A percentile compares a stretch with the other conserved stretches of the same genome.
phyloP scores from a whole-genome alignment of 35 echinoderm and acorn worm genomes.

The Heliocidaris tuberculata region DNA sequence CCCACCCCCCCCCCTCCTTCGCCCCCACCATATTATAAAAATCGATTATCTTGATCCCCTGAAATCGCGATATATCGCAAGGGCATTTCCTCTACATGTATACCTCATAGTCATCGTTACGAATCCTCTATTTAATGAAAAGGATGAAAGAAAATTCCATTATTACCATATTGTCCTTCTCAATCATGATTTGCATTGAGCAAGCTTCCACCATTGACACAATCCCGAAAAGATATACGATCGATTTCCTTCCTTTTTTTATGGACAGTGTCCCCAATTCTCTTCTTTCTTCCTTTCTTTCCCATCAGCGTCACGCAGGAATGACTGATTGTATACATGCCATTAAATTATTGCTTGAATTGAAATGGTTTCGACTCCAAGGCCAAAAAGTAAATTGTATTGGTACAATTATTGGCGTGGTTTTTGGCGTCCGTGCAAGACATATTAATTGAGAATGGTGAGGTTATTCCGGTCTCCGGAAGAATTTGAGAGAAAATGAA shows the following conservation, averaged over 20 bases:
- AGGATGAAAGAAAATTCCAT: neutral
- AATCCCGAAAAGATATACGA: neutral
- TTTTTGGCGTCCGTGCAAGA: neutral
- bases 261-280: neutral
- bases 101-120: neutral
- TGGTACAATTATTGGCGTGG: neutral
- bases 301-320: neutral
- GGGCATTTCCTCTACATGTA: neutral
- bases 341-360: slow-evolving; percentile 13
- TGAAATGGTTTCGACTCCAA: slow-evolving; percentile 11
- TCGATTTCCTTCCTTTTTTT: neutral
- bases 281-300: neutral
- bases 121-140: too few relatives aligned
- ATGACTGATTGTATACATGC: neutral
- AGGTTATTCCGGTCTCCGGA: neutral
- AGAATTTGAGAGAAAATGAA: neutral
- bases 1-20: too few relatives aligned
- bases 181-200: neutral
- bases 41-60: too few relatives aligned
- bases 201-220: neutral
- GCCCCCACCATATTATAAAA: too few relatives aligned
- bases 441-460: neutral
- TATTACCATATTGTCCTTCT: neutral
- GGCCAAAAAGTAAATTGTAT: slow-evolving; percentile 2
- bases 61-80: too few relatives aligned